phyloP scores from a whole-genome alignment of 2,797 vertebrate species.

The Micromesistius poutassou region DNA sequence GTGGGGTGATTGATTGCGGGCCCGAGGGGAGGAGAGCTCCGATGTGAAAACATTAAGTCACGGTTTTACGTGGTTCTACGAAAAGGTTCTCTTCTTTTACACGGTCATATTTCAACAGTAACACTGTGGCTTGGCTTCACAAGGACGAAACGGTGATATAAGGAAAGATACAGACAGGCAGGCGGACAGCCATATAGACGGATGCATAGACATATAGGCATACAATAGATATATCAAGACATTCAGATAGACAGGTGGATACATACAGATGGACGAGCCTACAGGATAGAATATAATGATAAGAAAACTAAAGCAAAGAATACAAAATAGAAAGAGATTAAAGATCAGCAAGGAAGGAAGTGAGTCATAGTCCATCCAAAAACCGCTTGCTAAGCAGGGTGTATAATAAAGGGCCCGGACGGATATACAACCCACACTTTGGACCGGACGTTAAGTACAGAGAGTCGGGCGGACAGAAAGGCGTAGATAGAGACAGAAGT shows the following conservation, averaged over 20 bases:
- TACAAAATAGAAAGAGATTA: not conserved
- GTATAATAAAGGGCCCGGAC: not conserved
- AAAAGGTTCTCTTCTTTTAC: not conserved
- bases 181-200: too few species aligned
- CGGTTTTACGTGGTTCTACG: not conserved
- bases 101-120: not conserved
- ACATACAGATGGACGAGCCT: not conserved
- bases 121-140: not conserved
- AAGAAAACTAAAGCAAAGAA: slow-evolving; percentile 1
- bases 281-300: not conserved
- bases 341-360: not conserved
- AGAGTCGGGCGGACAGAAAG: not conserved
- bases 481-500: not conserved
- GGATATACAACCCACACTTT: not conserved
- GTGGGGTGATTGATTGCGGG: not conserved
- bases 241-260: not conserved
- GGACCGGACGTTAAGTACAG: not conserved
- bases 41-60: not conserved
- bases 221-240: too few species aligned
- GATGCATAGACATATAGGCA: too few species aligned
- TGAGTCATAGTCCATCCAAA: not conserved
- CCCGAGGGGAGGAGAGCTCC: not conserved
- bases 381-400: too few species aligned
- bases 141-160: not conserved
- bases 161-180: not conserved